Conservation (phyloP, 2,888 invertebrate genomes). For the Scotopteryx bipunctaria region DNA sequence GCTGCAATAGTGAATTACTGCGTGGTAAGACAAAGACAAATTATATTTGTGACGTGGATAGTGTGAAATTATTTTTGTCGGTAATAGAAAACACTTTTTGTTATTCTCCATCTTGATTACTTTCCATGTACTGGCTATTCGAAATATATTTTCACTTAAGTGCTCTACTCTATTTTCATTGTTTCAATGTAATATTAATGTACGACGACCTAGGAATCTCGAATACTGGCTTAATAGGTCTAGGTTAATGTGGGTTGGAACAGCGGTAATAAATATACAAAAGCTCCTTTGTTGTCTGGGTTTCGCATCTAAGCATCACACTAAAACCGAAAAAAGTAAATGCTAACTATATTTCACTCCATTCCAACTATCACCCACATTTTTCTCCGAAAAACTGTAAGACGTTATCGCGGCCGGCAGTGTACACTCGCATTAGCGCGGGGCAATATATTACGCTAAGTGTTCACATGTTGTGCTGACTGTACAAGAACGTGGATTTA, state of each 20-base stretch:
- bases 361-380: constrained; percentile 26
- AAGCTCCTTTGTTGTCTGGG: constrained; percentile 16
- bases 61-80: constrained; percentile 16
- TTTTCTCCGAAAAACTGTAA: constrained; percentile 34
- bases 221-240: not conserved
- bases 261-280: constrained; percentile 1
- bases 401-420: constrained; percentile 43
- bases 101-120: no score
- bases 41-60: constrained; percentile 33
- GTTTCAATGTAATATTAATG: not conserved
- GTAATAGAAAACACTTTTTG: not conserved
- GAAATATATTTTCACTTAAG: not conserved
- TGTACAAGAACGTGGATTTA: constrained; percentile 41
- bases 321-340: constrained; percentile 16
- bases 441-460: constrained; percentile 63
- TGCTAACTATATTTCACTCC: constrained; percentile 21
- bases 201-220: not conserved
- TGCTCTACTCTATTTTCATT: not conserved
- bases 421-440: constrained; percentile 58
- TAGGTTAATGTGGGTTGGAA: not conserved
- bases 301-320: constrained; percentile 11
- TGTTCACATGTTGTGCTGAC: constrained; percentile 54
- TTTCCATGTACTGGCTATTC: no score
- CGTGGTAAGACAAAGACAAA: constrained; percentile 40
- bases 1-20: constrained; percentile 51